Evolutionary conservation across 1,140 invertebrate genomes (phyloP), one percentile per base, ranked within the genome.

Genomic region (Adelges cooleyi): DNA sequence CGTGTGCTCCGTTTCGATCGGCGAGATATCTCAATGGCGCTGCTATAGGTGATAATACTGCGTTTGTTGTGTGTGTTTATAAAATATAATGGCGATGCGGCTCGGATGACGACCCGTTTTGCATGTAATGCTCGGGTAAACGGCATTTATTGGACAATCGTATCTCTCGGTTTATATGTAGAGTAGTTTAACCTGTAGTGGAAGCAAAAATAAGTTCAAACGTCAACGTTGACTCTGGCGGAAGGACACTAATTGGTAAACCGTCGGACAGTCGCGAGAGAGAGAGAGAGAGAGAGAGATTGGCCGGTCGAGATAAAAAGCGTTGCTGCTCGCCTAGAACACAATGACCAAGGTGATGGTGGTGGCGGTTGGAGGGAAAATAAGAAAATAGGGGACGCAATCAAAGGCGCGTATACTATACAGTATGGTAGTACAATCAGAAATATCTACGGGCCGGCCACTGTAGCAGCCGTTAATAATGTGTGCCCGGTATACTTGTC

Each of bases 241-340:
- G 56, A 48, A 62, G 18, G 56, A 62, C 56, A 62, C 27, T 62
- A 62, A 62, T 62, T 62, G 56, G 56, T 46, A 33, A 48, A 25
- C 18, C 23, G 42, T 46, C 42, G 27, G 56, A 62, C 56, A 62
- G 56, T 46, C 23, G 54, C 54, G 15, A n/a, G 40, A 1, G 2
- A 8, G 18, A 11, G 18, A 38, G 36, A 36, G 53, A 17, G 22
- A 18, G 15, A 23, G 4, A 29, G 29, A 48, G 56, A 62, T 62
- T 33, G 29, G 42, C 40, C 25, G 42, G 29, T 33, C 5, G 15
- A 62, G 56, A 62, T 62, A 46, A 59, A 11, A 23, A 11, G 42
- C n/a, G 40, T n/a, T 18, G 40, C 3, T 29, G 44, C 56, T 22
- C 40, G 40, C 4, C 40, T n/a, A n/a, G n/a, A 33, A 33, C 29